Percentiles rank a stretch among this genome's conserved stretches.
Evolutionary conservation across 2,113 vertebrate species (phyloP).

Genomic region (Procavia capensis): DNA sequence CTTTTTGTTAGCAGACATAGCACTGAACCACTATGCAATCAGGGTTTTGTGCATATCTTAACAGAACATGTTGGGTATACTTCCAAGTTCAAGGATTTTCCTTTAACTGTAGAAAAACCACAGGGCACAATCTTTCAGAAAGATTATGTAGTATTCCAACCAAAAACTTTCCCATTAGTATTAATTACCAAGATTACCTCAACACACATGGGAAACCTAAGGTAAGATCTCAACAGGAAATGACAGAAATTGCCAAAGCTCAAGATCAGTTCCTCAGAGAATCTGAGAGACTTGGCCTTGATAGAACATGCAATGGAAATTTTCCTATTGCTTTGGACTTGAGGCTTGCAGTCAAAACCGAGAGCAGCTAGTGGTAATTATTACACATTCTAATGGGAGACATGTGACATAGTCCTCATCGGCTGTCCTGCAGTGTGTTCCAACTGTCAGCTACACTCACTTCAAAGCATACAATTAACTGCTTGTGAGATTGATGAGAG

Average conservation of each 20-base stretch:
- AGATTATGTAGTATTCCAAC: constrained; percentile 14
- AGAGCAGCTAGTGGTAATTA: neutral
- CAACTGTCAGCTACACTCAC: neutral
- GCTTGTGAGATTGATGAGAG: neutral
- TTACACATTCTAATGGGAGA: neutral
- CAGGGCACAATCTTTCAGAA: neutral
- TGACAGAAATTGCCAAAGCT: neutral
- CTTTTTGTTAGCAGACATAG: too few species aligned
- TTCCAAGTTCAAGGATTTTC: neutral
- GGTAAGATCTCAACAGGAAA: neutral
- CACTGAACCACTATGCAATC: too few species aligned
- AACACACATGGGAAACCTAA: neutral
- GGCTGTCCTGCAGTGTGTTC: neutral
- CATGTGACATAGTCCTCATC: neutral
- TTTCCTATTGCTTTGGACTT: constrained; percentile 8
- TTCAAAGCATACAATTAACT: neutral
- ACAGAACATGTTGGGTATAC: neutral
- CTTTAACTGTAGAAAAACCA: neutral
- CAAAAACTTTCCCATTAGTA: neutral
- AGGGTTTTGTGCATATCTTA: neutral
- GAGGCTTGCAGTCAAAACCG: neutral
- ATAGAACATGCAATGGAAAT: neutral
- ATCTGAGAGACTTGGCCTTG: neutral
- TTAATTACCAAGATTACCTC: constrained; percentile 2
- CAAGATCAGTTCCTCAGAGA: neutral